Percentiles rank a stretch among this genome's conserved stretches.
These are phyloP conservation scores for Onychostoma macrolepis DNA, from an alignment of 2,113 vertebrate species.

Conservation along the genomic window DNA sequence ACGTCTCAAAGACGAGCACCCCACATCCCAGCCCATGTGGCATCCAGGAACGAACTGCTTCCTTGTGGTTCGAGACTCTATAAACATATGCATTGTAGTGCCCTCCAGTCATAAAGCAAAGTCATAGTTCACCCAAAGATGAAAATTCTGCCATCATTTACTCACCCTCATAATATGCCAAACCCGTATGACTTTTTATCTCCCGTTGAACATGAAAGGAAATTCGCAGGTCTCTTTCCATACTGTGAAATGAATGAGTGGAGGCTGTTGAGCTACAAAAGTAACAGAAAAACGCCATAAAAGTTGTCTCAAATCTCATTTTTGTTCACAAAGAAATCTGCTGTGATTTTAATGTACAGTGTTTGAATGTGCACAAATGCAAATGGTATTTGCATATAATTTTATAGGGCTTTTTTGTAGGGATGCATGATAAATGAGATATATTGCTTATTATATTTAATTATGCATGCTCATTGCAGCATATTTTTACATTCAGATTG, in stretches of 20 bases:
- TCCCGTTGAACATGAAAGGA: background rate
- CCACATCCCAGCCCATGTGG: background rate
- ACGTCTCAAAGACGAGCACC: background rate
- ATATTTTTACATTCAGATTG: background rate
- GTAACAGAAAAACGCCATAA: background rate
- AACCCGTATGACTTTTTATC: background rate
- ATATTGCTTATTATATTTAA: background rate
- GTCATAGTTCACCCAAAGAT: background rate
- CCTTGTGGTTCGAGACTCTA: background rate
- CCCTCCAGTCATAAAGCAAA: background rate
- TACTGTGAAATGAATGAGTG: background rate
- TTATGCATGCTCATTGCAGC: background rate
- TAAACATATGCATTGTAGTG: background rate
- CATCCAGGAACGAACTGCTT: conserved; percentile 1
- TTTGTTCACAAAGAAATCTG: background rate
- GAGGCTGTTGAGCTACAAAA: background rate
- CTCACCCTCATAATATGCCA: background rate
- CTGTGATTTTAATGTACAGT: background rate
- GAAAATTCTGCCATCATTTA: background rate
- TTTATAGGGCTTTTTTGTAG: background rate
- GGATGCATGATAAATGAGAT: background rate
- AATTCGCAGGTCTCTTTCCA: background rate
- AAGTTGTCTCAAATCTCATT: background rate
- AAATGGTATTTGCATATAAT: background rate
- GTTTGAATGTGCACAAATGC: conserved; percentile 1